Base-by-base conservation (phyloP, 2,113 vertebrate species). In the Vulpes ferrilata region DNA sequence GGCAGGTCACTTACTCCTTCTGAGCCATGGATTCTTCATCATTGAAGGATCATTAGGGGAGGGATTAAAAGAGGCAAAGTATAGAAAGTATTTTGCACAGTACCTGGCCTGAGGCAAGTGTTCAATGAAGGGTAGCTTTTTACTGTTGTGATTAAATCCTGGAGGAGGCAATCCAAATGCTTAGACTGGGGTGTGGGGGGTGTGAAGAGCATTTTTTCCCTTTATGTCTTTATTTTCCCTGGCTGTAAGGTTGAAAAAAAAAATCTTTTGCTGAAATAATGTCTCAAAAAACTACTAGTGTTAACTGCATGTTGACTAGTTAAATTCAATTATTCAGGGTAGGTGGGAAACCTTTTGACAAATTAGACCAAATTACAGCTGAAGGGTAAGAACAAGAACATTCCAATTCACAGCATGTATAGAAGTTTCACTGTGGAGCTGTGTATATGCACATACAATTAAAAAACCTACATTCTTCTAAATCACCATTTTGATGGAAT, bases 311-410 rank as follows among this genome's bases (percentile, higher is more conserved):
- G n/a, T 95, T 90, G 93, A 51, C 71, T 93, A 76, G 86, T 95
- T 95, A 88, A 94, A 60, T 90, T 95, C 62, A 96, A 13, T 96
- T 76, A 80, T 85, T 87, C 32, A 73, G 76, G 20, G 22, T 90
- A 64, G 35, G 7, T 59, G 73, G 38, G 65, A 91, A 90, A 59
- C 8, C 74, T 91, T 88, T 92, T 95, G 84, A 92, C 38, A 93
- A 88, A 88, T 93, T 59, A 93, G 35, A 38, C 35, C 64, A 78
- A 82, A 91, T 94, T 90, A 85, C 2, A 94, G 55, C 27, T 86
- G 65, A 93, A 91, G 65, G 48, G 38, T 90, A 79, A 79, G 73
- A 69, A 78, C 7, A 65, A 22, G 51, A 81, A 64, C 60, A 80
- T 96, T 87, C 25, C 7, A 87, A 64, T 93, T 79, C 64, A 59